These are phyloP conservation scores for Stenurella melanura DNA, from an alignment of 2,888 invertebrate species.

Conservation along the genomic window DNA sequence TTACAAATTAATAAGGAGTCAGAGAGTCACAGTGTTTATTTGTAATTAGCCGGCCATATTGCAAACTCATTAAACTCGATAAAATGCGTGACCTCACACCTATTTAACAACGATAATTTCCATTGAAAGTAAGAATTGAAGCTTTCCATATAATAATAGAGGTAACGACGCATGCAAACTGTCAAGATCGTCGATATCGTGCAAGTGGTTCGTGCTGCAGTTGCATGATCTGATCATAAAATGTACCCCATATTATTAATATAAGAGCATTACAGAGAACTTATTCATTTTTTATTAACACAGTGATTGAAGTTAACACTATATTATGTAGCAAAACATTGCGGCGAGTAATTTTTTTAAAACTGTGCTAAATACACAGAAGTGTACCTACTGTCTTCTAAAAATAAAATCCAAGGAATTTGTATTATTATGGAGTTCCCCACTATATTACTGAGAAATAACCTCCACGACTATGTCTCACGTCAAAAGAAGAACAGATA, in stretches of 20 bases:
- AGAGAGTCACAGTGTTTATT: not conserved
- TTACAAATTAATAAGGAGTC: no score
- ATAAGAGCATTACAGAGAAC: not conserved
- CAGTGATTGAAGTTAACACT: no score
- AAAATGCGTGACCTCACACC: conserved; percentile 1
- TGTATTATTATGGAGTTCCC: no score
- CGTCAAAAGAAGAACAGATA: no score
- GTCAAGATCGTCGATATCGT: not conserved
- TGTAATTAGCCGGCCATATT: not conserved
- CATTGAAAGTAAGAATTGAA: not conserved
- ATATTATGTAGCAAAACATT: no score
- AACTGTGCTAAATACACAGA: no score
- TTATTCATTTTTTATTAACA: not conserved
- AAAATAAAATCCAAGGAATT: no score
- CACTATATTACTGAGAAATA: no score
- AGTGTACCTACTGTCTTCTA: no score
- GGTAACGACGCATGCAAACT: not conserved
- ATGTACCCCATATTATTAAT: not conserved
- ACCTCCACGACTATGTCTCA: no score
- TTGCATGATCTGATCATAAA: not conserved
- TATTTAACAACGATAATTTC: not conserved
- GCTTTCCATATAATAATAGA: conserved; percentile 7
- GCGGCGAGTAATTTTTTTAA: no score
- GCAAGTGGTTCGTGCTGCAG: not conserved
- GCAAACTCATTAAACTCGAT: not conserved